A percentile compares a stretch with the other conserved stretches of the same genome.
phyloP scores from a whole-genome alignment of 2,888 invertebrate genomes.

The Venusia cambrica region DNA sequence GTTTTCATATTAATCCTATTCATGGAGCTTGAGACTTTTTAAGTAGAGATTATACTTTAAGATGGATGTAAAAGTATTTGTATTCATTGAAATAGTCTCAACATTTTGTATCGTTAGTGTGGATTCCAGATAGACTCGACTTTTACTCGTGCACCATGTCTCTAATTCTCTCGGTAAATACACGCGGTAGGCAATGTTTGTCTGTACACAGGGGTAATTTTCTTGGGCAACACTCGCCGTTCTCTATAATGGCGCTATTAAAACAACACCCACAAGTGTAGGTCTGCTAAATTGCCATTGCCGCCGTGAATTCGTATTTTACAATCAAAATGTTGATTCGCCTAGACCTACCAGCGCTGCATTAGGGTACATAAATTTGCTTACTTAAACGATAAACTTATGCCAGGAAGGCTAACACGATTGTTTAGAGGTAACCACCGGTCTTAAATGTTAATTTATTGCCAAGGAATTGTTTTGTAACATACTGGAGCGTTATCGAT shows the following conservation, averaged over 20 bases:
- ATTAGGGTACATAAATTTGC: conserved; percentile 71
- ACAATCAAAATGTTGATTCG: conserved; percentile 77
- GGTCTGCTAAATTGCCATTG: conserved; percentile 63
- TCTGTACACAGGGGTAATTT: conserved; percentile 60
- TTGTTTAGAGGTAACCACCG: conserved; percentile 56
- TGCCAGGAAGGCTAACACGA: conserved; percentile 55
- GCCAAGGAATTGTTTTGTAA: conserved; percentile 38
- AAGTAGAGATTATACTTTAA: too few species aligned
- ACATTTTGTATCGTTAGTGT: conserved; percentile 16
- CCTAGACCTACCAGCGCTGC: conserved; percentile 63
- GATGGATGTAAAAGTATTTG: too few species aligned
- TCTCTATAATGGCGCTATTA: conserved; percentile 72
- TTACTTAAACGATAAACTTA: conserved; percentile 66
- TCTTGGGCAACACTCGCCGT: conserved; percentile 67
- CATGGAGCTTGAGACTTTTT: too few species aligned
- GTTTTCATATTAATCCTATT: conserved; percentile 21
- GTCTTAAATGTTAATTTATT: conserved; percentile 61
- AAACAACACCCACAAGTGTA: conserved; percentile 75
- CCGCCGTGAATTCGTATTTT: conserved; percentile 64
- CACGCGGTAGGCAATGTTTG: conserved; percentile 45
- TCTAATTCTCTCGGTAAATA: conserved; percentile 50
- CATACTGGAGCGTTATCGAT: conserved; percentile 31
- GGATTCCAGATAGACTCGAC: conserved; percentile 21
- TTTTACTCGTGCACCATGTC: conserved; percentile 31
- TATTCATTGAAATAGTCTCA: conserved; percentile 4